Evolutionary conservation across 2,888 invertebrate species (phyloP), one percentile per base, ranked within the genome.

Genomic region (Drosophila tanythrix): DNA sequence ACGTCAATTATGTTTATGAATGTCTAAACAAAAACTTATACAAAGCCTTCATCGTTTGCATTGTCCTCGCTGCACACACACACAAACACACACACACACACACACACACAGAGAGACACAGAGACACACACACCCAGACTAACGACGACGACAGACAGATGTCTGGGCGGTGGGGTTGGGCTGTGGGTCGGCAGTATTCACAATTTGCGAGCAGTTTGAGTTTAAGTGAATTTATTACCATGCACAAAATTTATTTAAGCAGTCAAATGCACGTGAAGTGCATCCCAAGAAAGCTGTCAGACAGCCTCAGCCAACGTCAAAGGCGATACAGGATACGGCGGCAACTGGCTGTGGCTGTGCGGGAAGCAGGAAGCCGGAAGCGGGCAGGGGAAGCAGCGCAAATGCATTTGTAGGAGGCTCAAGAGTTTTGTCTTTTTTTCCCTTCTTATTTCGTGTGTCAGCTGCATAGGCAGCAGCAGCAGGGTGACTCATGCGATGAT

Each of bases 231-330:
- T 87, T 87, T 90, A 87, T 87, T 87, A 87, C 90, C 90, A 90
- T 88, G 81, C 89, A 70, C 81, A 79, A 86, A 88, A 87, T 90
- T 86, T 87, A 87, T 86, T 88, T 87, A 83, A 86, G 83, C 90
- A 90, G 87, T 88, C 87, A 87, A 87, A 83, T 87, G 90, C 90
- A 87, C 87, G 90, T 87, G 87, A 87, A 87, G 89, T 86, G 83
- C 87, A 83, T 83, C 83, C 81, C 81, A 86, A 79, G 89, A 81
- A 85, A 90, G 77, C 89, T 87, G 90, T 87, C 90, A 87, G 75
- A 89, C 73, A 64, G 78, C 74, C 65, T 70, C 57, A 31, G 70
- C 74, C 66, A 66, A 81, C 78, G 60, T 81, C 81, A 79, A 77
- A 77, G 78, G 61, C 81, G 59, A 58, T 53, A 53, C 62, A 55